These are phyloP conservation scores for Emmelina monodactyla DNA, from an alignment of 2,888 invertebrate genomes.

Conservation along the genomic window DNA sequence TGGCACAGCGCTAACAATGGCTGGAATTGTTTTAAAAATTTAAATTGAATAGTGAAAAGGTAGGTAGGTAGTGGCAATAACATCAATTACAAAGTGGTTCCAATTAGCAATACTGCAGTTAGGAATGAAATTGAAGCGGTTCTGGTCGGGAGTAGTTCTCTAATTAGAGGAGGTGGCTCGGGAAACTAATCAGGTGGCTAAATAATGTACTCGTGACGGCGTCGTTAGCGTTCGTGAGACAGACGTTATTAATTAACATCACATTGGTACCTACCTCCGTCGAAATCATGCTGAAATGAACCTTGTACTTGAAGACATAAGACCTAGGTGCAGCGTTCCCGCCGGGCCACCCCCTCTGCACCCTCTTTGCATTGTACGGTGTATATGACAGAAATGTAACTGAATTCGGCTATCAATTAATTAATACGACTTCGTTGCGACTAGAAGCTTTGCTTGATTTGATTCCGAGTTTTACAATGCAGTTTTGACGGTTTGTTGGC, in stretches of 20 bases:
- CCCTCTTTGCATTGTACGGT: neutral
- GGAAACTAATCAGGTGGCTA: slow-evolving; percentile 63
- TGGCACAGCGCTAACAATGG: slow-evolving; percentile 25
- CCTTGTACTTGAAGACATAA: no score
- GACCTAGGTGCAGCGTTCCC: slow-evolving; percentile 13
- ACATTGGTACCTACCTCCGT: slow-evolving; percentile 31
- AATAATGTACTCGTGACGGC: slow-evolving; percentile 63
- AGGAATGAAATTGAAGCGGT: slow-evolving; percentile 52
- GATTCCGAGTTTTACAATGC: no score
- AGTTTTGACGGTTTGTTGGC: no score
- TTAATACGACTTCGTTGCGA: neutral
- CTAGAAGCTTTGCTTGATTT: neutral
- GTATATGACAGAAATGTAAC: neutral
- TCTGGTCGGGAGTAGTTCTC: slow-evolving; percentile 38
- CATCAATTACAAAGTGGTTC: slow-evolving; percentile 48
- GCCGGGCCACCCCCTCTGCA: slow-evolving; percentile 14
- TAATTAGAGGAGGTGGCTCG: slow-evolving; percentile 54
- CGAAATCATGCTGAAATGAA: slow-evolving; percentile 3
- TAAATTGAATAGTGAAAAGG: slow-evolving; percentile 3
- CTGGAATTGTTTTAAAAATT: neutral
- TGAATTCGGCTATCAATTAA: neutral
- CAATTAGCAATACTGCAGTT: slow-evolving; percentile 57
- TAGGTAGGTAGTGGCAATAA: slow-evolving; percentile 23
- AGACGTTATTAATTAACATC: slow-evolving; percentile 65
- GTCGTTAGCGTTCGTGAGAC: slow-evolving; percentile 59